Evolutionary conservation across 2,888 invertebrate species (phyloP), one percentile per base, ranked within the genome.

Genomic region (Patella pellucida): DNA sequence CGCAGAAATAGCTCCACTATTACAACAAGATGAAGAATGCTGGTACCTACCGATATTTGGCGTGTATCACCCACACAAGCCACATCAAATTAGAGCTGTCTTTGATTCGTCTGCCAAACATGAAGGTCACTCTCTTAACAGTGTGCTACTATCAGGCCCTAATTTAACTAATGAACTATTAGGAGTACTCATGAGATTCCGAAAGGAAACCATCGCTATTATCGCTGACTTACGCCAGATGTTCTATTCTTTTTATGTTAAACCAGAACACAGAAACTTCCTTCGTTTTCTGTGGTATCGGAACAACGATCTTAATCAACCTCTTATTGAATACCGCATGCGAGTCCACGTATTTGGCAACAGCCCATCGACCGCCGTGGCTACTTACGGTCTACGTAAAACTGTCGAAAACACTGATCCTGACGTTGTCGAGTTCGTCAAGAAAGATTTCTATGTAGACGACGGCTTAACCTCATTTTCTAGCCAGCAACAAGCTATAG

Each of bases 271-370:
- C 52, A 50, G 74, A 27, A 68, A 78, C 72, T 73, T 62, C 54
- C 69, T 77, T 4, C 67, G 73, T 12, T 78, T 79, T 68, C 67
- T 77, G 11, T 79, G 79, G 77, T 75, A 71, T 51, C 23, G 62
- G 14, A 68, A 78, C 50, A 73, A 71, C 41, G 52, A 71, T 69
- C 54, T 62, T 19, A 52, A 69, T 51, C 69, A 69, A 23, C 68
- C 54, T 19, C 41, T 72, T 2, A 68, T 73, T 5, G 73, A 78
- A 50, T 80, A 78, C 72, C 71, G 75, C 16, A 78, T 78, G 77
- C 56, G 52, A n/a, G 82, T 83, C 1, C 79, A 78, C 69, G 80
- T 83, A 3, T 82, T 83, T 69, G 82, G 83, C 1, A 82, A 80
- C 67, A 72, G 67, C 3, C 72, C 79, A 5, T 77, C 76, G 11